Evolutionary conservation across 2,888 invertebrate species (phyloP).

Genomic region (Eudemis profundana): DNA sequence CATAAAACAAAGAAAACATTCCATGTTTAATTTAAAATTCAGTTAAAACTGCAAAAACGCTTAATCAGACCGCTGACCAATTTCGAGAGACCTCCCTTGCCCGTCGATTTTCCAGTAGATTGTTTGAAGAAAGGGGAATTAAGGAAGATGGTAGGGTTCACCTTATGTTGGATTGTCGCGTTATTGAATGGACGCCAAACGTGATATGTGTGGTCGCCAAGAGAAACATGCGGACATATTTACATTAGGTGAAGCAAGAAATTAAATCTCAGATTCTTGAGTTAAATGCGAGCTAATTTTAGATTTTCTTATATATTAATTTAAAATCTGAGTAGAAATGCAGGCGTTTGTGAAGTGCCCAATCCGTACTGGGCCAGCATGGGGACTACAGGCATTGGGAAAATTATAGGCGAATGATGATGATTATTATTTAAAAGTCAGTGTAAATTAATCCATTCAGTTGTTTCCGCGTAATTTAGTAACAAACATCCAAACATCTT

Average conservation of each 20-base stretch:
- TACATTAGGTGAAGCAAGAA: slow-evolving; percentile 32
- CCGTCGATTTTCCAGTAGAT: slow-evolving; percentile 1
- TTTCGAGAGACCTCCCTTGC: slow-evolving; percentile 7
- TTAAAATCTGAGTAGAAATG: too few relatives aligned
- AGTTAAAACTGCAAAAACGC: slow-evolving; percentile 42
- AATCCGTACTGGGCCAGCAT: too few relatives aligned
- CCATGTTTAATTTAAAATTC: slow-evolving; percentile 45
- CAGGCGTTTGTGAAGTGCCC: too few relatives aligned
- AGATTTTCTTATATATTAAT: slow-evolving; percentile 17
- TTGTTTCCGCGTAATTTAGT: too few relatives aligned
- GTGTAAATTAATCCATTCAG: too few relatives aligned
- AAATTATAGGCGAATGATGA: too few relatives aligned
- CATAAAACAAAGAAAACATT: slow-evolving; percentile 46
- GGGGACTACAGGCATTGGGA: too few relatives aligned
- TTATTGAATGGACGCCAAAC: slow-evolving; percentile 65
- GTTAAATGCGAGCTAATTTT: slow-evolving; percentile 21
- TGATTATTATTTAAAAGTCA: too few relatives aligned
- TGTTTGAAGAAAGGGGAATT: background rate
- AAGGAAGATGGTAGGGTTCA: slow-evolving; percentile 20
- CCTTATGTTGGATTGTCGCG: slow-evolving; percentile 43
- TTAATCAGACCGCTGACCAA: slow-evolving; percentile 22
- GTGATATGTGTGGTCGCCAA: slow-evolving; percentile 56
- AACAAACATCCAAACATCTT: too few relatives aligned
- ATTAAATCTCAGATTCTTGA: slow-evolving; percentile 25
- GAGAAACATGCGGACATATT: slow-evolving; percentile 53